These are phyloP conservation scores for Leucoraja ocellata DNA, from an alignment of 2,797 vertebrate genomes.

Conservation along the genomic window DNA sequence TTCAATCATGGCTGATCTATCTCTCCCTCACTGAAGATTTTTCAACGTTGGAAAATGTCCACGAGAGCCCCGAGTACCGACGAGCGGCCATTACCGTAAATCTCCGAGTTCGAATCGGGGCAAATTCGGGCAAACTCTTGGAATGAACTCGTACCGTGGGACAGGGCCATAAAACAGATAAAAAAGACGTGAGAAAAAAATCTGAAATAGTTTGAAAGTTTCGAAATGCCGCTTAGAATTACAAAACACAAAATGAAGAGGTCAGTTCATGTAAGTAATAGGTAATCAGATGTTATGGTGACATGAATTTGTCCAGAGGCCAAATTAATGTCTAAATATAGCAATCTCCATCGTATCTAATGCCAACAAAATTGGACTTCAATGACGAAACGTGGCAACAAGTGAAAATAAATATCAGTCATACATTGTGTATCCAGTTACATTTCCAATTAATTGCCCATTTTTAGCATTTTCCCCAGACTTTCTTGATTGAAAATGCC, in stretches of 20 bases:
- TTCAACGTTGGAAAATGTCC: no score
- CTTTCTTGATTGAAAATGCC: background rate
- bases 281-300: background rate
- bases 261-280: background rate
- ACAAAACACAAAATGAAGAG: background rate
- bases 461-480: background rate
- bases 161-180: background rate
- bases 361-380: background rate
- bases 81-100: no score
- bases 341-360: background rate
- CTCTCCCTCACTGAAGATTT: no score
- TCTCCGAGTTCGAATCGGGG: no score
- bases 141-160: no score
- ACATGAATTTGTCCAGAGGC: slow-evolving; percentile 11
- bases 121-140: no score
- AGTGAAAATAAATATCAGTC: background rate
- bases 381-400: background rate
- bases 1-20: no score
- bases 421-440: background rate
- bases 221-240: background rate
- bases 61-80: no score
- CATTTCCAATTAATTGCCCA: background rate
- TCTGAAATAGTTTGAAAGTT: background rate
- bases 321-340: background rate
- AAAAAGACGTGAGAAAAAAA: background rate